Evolutionary conservation across 2,113 vertebrate species (phyloP), one percentile per base, ranked within the genome.

Genomic region (Polyodon spathula): DNA sequence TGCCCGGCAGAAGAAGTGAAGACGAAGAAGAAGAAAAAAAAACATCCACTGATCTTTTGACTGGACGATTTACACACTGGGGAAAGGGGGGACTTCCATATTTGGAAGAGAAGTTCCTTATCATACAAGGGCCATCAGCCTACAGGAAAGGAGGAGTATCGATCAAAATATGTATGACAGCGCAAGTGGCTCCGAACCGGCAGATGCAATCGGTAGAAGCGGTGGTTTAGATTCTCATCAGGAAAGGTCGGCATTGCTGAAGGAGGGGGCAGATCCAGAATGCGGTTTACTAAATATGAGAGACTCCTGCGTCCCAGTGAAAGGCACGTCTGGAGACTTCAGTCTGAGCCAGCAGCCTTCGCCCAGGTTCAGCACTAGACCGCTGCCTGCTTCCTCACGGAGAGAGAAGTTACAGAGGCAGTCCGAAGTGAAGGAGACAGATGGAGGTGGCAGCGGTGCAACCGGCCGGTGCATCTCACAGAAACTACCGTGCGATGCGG

Each of bases 391-490:
- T 2, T 67, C 66, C 4, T 65, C 68, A 40, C 83, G 83, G 60
- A 80, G 83, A 71, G 69, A 75, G 67, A 63, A 73, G 66, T 67
- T 83, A 50, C 80, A 80, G 60, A 79, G 72, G 57, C 81, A 79
- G 65, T 66, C 41, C 11, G 78, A 80, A 3, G 67, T 58, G 59
- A 37, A 42, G 1, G 76, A 83, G 16, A 6, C 68, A 39, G 56
- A 55, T 27, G 27, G 27, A 0, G 11, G 54, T 37, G 46, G 1
- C 46, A 37, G 58, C 14, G 38, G 37, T 14, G 40, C 38, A 8
- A 8, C n/a, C 40, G 6, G 7, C 16, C 40, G 3, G 6, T 66
- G 55, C 7, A 58, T 8, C 1, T 42, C 38, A 0, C 61, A 57
- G 42, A 60, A 54, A 14, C 3, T 59, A 14, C 39, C 59, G 4